Evolutionary conservation across 1,140 invertebrate species (phyloP), one percentile per base, ranked within the genome.

Genomic region (Magallana gigas): DNA sequence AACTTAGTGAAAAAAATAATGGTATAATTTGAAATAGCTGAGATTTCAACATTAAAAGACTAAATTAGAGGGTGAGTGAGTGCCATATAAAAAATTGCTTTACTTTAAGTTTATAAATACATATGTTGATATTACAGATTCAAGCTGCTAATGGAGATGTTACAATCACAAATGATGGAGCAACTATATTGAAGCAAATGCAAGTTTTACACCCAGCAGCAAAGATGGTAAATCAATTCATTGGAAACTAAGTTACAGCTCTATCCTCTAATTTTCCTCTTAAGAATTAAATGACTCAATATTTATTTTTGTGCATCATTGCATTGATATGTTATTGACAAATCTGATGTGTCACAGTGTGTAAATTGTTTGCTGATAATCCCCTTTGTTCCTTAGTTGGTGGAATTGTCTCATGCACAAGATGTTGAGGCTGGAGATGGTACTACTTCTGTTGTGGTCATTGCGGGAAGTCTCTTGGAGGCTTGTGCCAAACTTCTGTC

Each of bases 161-260:
- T 0, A 99, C 98, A 11, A 99, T 99, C 87, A 99, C 99, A 80
- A 99, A 99, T 96, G 99, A 99, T 96, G 99, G 99, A 88, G 99
- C 99, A 56, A 99, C 99, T 56, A 99, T 99, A 95, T 95, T 99
- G 62, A 99, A 99, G 95, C 97, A 99, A 95, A 99, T 99, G 97
- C 98, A 98, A 95, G 98, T 99, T 11, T 96, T 99, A 90, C 99
- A 99, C 95, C 99, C 99, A 87, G 98, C 99, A 91, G 99, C 99
- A 64, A 99, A 99, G 97, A 99, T 99, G 99, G 98, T 98, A 96
- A 23, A 94, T 89, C 12, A 64, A 64, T 48, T 48, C 36, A 48
- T 48, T 48, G 36, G 18, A 64, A 2, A 64, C 7, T 48, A 2
- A 48, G 36, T 48, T 0, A 48, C 2, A 48, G 36, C 36, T 48